Conservation (phyloP, 2,797 vertebrate species). For the Chrysolophus pictus region DNA sequence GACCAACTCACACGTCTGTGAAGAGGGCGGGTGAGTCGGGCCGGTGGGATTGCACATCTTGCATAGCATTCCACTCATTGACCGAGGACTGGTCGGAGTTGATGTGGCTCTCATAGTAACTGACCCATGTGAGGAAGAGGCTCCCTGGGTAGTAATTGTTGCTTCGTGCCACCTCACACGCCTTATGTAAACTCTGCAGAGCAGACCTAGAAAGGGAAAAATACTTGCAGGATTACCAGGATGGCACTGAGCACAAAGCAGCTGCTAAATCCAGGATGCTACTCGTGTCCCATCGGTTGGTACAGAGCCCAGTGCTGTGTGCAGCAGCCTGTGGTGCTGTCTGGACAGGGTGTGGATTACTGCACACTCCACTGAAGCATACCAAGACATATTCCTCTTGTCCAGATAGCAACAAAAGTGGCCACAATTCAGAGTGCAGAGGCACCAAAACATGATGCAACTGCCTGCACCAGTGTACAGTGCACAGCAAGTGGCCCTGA, state of each 20-base stretch:
- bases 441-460: not conserved
- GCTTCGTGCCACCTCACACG: slow-evolving; percentile 93
- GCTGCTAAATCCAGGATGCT: not conserved
- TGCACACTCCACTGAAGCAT: not conserved
- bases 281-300: not conserved
- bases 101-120: slow-evolving; percentile 97
- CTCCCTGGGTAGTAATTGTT: slow-evolving; percentile 98
- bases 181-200: slow-evolving; percentile 96
- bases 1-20: slow-evolving; percentile 91
- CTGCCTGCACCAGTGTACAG: not conserved
- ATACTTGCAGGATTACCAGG: not conserved
- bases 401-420: not conserved
- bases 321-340: not conserved
- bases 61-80: slow-evolving; percentile 99
- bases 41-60: slow-evolving; percentile 95
- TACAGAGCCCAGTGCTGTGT: not conserved
- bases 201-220: slow-evolving; percentile 86
- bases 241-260: not conserved
- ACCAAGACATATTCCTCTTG: not conserved
- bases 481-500: not conserved
- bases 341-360: not conserved
- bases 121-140: slow-evolving; percentile 97
- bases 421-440: not conserved
- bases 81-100: slow-evolving; percentile 93
- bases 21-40: slow-evolving; percentile 95